Percentiles rank a stretch among this genome's conserved stretches.
These are phyloP conservation scores for Bubo blakistoni DNA, from an alignment of 2,113 vertebrate species.

Conservation along the genomic window DNA sequence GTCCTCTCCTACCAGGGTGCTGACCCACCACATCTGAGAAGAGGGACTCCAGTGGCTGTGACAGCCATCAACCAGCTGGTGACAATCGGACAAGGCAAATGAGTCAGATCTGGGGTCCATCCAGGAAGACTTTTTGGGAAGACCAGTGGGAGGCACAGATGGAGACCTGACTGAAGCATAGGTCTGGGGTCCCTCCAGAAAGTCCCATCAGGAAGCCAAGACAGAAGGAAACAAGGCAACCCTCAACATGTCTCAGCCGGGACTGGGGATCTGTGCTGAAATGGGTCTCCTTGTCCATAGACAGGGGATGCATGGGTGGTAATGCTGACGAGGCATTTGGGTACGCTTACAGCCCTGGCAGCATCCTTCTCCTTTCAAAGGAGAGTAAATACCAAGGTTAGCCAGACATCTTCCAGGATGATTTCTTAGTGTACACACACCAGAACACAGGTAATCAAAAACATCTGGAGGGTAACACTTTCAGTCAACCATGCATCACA, in stretches of 20 bases:
- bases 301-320: neutral
- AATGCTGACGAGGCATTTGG: neutral
- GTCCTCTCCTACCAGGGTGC: neutral
- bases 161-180: neutral
- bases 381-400: neutral
- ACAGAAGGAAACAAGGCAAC: neutral
- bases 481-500: neutral
- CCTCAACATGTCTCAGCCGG: neutral
- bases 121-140: neutral
- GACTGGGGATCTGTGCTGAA: neutral
- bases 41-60: accelerated
- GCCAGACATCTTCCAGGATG: neutral
- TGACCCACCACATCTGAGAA: neutral
- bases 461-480: neutral
- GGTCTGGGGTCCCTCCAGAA: neutral
- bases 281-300: neutral
- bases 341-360: neutral
- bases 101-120: neutral
- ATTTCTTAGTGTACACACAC: neutral
- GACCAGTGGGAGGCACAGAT: neutral
- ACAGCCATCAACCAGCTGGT: neutral
- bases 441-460: neutral
- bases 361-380: neutral
- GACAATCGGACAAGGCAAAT: neutral
- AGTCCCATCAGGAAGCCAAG: neutral